Evolutionary conservation across 2,113 vertebrate genomes (phyloP).

Genomic region (Pseudorasbora parva): DNA sequence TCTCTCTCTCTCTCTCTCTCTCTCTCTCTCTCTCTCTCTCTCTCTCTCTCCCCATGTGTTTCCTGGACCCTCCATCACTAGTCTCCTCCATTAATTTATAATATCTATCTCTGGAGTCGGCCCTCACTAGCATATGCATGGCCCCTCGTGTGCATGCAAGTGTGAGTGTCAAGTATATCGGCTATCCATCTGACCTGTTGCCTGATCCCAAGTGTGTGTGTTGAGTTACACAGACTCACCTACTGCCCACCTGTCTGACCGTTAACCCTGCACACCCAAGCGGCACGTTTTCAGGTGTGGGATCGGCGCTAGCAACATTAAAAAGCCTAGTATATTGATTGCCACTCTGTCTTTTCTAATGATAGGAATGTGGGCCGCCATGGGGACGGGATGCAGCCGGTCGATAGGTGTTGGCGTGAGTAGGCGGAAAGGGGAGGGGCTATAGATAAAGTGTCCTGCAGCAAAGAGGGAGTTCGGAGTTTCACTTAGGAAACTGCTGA

Average conservation of each 20-base stretch:
- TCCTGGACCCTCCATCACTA: constrained; percentile 20
- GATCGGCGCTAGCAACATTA: constrained; percentile 5
- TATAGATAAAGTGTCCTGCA: background rate
- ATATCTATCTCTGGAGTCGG: constrained; percentile 39
- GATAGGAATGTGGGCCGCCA: constrained; percentile 26
- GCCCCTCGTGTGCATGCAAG: constrained; percentile 36
- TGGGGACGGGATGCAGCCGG: constrained; percentile 15
- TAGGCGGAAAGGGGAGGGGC: background rate
- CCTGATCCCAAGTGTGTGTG: constrained; percentile 53
- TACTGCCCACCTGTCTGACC: constrained; percentile 51
- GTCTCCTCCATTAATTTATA: constrained; percentile 45
- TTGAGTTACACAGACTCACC: constrained; percentile 53
- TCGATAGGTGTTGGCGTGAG: constrained; percentile 21
- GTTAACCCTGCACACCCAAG: constrained; percentile 35
- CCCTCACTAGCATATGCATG: constrained; percentile 28
- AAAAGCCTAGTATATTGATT: constrained; percentile 48
- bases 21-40: background rate
- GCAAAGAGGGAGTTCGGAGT: constrained; percentile 28
- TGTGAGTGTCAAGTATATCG: constrained; percentile 44
- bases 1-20: no score
- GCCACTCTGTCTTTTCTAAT: constrained; percentile 39
- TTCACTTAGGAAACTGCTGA: constrained; percentile 33
- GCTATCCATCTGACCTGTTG: constrained; percentile 55
- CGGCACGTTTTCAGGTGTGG: constrained; percentile 25
- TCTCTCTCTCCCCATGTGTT: background rate